Percentiles rank a stretch among this genome's conserved stretches.
These are phyloP conservation scores for Phaethon lepturus DNA, from an alignment of 2,113 vertebrate species.

Conservation along the genomic window DNA sequence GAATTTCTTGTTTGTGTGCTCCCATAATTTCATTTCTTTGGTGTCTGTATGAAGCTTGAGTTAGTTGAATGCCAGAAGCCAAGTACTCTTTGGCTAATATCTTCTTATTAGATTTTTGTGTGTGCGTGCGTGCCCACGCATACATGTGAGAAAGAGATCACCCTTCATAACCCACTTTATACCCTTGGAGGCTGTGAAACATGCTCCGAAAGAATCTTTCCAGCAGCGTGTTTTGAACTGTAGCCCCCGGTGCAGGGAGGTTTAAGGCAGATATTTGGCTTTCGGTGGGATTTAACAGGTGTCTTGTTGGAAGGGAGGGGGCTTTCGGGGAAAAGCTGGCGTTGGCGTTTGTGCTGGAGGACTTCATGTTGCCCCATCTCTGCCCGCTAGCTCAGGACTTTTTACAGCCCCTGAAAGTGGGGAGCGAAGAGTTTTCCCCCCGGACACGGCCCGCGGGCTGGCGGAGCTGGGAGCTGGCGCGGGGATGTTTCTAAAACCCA, in stretches of 20 bases:
- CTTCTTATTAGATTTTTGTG: conserved; percentile 59
- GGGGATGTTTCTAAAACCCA: fast-evolving
- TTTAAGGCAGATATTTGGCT: fast-evolving
- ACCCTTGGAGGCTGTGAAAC: not conserved
- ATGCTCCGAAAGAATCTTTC: not conserved
- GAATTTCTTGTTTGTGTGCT: conserved; percentile 64
- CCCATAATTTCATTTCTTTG: conserved; percentile 58
- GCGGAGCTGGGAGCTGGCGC: not conserved
- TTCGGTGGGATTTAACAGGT: not conserved
- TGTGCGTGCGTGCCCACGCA: not conserved
- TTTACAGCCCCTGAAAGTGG: not conserved
- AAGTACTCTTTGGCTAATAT: conserved; percentile 50
- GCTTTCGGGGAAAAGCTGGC: fast-evolving
- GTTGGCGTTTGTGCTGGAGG: fast-evolving
- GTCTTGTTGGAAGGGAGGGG: not conserved
- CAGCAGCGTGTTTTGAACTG: not conserved
- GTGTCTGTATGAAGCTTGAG: conserved; percentile 55
- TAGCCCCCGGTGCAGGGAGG: not conserved
- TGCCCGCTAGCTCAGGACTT: not conserved
- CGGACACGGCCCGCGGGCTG: not conserved
- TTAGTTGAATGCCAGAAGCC: conserved; percentile 45
- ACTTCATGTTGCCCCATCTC: fast-evolving
- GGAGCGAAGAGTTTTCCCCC: not conserved
- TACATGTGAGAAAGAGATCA: not conserved
- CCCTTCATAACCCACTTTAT: not conserved